Base-by-base conservation (phyloP, 2,113 vertebrate species). In the Capricornis sumatraensis region DNA sequence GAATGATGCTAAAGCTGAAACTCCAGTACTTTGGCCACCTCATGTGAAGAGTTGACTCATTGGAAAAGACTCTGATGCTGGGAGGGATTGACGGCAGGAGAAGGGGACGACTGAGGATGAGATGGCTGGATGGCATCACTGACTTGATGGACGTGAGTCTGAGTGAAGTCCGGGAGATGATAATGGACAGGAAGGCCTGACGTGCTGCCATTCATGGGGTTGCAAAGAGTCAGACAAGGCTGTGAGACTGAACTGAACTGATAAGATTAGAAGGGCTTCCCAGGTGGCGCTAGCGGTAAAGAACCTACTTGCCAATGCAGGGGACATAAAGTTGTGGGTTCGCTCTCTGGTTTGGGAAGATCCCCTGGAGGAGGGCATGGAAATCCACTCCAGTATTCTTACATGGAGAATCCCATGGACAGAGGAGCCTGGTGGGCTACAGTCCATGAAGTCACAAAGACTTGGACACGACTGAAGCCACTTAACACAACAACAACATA, bases 201-300 rank as follows among this genome's bases (percentile, higher is more conserved):
- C 14, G 1, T 50, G 50, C 50, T 50, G 50, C 0, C 0, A 50
- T 50, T 50, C 50, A 50, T 50, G 50, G 50, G 50, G 50, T 50
- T 0, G 4, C 50, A 50, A 17, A 53, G 52, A 53, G 52, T 53
- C 0, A 0, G 52, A 53, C 52, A 53, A 0, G 16, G 6, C 52
- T 53, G 52, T 2, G 16, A 0, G 0, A 53, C 52, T 53, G 5
- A 17, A 53, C 16, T 53, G 16, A 53, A 17, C 52, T 17, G 16
- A 53, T 60, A 36, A 50, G 62, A 15, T 28, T 17, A 45, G 27
- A 43, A 76, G 71, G 23, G 36, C 11, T 76, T 76, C 71, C 36
- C 36, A 76, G 71, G 71, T 27, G 71, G 36, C 0, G 0, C n/a
- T 40, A 71, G n/a, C 23, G 67, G n/a, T 40, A 36, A 71, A 71